Evolutionary conservation across 2,113 vertebrate species (phyloP).

Genomic region (Rhizomys pruinosus): DNA sequence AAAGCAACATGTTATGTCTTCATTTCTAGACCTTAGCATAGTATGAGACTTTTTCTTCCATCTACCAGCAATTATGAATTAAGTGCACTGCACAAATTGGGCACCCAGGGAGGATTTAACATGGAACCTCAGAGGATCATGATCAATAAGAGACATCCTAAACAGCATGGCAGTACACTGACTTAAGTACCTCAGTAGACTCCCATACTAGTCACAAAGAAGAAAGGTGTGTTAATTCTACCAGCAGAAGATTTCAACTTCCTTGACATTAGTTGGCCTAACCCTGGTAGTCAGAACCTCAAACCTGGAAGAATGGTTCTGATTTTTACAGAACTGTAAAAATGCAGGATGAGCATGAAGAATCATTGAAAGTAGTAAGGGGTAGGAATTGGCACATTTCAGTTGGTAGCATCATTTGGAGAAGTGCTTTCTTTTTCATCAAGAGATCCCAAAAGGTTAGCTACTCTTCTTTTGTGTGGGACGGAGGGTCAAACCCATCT

Average conservation of each 20-base stretch:
- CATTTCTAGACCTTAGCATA: neutral
- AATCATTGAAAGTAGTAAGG: neutral
- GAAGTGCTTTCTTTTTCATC: neutral
- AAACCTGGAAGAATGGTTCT: neutral
- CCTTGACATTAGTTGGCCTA: neutral
- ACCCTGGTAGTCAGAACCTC: neutral
- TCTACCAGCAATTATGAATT: neutral
- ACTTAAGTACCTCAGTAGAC: neutral
- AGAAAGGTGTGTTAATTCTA: neutral
- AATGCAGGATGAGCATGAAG: neutral
- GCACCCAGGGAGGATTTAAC: neutral
- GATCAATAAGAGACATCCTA: neutral
- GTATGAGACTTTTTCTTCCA: neutral
- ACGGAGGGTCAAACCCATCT: neutral
- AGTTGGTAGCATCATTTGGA: neutral
- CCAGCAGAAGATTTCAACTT: neutral
- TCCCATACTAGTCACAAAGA: neutral
- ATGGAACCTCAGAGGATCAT: neutral
- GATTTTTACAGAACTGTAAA: neutral
- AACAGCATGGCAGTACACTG: neutral
- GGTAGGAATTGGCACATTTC: neutral
- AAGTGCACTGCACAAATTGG: too few relatives aligned
- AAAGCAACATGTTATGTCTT: neutral
- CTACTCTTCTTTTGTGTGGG: neutral
- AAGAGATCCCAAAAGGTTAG: neutral